A percentile compares a stretch with the other conserved stretches of the same genome.
Conservation (phyloP, 1,140 invertebrate species). For the Aradophagus sp. region DNA sequence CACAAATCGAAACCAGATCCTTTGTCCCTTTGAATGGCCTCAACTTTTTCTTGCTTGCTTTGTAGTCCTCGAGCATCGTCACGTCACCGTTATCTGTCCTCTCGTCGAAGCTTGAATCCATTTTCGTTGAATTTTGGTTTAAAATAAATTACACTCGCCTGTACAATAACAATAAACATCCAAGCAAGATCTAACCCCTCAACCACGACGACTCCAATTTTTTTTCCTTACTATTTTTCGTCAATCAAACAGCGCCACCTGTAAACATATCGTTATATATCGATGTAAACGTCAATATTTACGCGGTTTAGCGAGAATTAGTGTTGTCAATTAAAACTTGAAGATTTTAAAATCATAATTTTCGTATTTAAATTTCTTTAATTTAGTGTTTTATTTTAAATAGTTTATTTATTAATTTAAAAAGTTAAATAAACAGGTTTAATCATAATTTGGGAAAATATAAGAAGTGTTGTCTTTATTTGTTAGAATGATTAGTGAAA, state of each 20-base stretch:
- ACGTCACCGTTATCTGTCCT: constrained; percentile 4
- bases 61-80: constrained; percentile 11
- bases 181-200: not conserved
- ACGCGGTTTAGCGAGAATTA: too few relatives aligned
- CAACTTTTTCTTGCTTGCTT: constrained; percentile 4
- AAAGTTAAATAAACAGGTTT: too few relatives aligned
- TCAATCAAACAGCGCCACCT: not conserved
- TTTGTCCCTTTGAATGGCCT: not conserved
- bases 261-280: constrained; percentile 2
- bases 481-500: too few relatives aligned
- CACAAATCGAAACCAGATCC: not conserved
- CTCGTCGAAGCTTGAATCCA: constrained; percentile 1
- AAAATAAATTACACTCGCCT: too few relatives aligned
- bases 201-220: not conserved
- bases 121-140: constrained; percentile 8
- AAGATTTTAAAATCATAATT: too few relatives aligned
- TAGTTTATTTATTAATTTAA: too few relatives aligned
- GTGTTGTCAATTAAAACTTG: too few relatives aligned
- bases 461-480: too few relatives aligned
- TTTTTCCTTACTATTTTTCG: not conserved
- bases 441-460: too few relatives aligned
- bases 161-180: too few relatives aligned
- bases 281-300: too few relatives aligned
- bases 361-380: not conserved
- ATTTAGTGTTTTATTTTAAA: not conserved